phyloP scores from a whole-genome alignment of 2,888 invertebrate genomes.

The Psylliodes chrysocephalus region DNA sequence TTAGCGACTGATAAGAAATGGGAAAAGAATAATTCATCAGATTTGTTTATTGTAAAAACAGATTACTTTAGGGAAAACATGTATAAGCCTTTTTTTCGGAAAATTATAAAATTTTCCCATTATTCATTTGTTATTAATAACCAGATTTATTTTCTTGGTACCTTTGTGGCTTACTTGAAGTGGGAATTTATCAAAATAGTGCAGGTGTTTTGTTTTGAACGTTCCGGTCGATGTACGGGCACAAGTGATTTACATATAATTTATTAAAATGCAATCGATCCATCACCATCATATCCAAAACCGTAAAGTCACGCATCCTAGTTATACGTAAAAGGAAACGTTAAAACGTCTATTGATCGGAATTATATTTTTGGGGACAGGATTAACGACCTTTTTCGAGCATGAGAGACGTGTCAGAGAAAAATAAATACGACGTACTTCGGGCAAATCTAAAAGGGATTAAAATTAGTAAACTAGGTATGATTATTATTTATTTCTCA shows the following conservation, averaged over 20 bases:
- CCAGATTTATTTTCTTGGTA: too few relatives aligned
- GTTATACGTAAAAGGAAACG: constrained; percentile 21
- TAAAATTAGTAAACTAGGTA: too few relatives aligned
- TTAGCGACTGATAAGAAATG: too few relatives aligned
- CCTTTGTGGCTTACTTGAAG: neutral
- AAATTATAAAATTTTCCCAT: too few relatives aligned
- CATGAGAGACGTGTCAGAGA: neutral
- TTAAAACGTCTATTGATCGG: constrained; percentile 25
- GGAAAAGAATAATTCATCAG: too few relatives aligned
- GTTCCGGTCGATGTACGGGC: neutral
- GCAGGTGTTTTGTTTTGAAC: constrained; percentile 16
- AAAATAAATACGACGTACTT: too few relatives aligned
- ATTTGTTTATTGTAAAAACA: too few relatives aligned
- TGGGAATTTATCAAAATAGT: constrained; percentile 19
- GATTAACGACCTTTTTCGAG: constrained; percentile 30
- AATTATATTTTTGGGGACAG: constrained; percentile 24
- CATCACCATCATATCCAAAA: constrained; percentile 2
- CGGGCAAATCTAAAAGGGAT: too few relatives aligned
- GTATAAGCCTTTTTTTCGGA: too few relatives aligned
- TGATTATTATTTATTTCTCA: too few relatives aligned
- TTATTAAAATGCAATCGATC: constrained; percentile 23
- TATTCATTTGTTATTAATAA: too few relatives aligned
- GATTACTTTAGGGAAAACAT: too few relatives aligned
- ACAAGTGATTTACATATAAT: constrained; percentile 17
- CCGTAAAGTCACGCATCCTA: constrained; percentile 21